A percentile compares a stretch with the other conserved stretches of the same genome.
These are phyloP conservation scores for Cryptus armator DNA, from an alignment of 2,888 invertebrate species.

Conservation along the genomic window DNA sequence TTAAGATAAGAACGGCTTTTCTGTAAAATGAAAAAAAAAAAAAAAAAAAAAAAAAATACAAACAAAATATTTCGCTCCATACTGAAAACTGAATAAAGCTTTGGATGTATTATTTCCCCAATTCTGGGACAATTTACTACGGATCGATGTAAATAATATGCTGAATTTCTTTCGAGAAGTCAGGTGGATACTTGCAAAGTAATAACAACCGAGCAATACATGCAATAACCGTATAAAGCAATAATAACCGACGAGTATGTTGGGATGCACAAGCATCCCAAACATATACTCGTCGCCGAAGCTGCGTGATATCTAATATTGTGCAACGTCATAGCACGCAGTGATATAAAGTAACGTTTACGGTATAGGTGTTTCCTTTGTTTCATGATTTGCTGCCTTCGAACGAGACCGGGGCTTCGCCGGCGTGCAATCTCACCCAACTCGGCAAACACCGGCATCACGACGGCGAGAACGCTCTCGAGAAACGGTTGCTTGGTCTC, in stretches of 20 bases:
- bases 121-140: no score
- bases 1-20: no score
- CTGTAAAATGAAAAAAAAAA: no score
- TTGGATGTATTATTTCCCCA: no score
- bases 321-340: not conserved
- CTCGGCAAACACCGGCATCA: not conserved
- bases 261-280: not conserved
- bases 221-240: not conserved
- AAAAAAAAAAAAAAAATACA: no score
- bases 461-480: not conserved
- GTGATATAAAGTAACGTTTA: conserved; percentile 6
- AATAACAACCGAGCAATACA: not conserved
- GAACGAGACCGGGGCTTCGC: conserved; percentile 22
- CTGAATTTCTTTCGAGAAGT: not conserved
- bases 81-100: no score
- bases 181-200: conserved; percentile 22
- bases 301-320: not conserved
- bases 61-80: no score
- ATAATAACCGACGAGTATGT: not conserved
- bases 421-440: not conserved
- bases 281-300: not conserved
- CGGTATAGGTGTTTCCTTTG: conserved; percentile 40
- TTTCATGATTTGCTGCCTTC: conserved; percentile 36
- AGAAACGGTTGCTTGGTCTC: not conserved
- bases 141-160: conserved; percentile 1